Conservation (phyloP, 2,888 invertebrate genomes). For the Pardosa pseudoannulata region DNA sequence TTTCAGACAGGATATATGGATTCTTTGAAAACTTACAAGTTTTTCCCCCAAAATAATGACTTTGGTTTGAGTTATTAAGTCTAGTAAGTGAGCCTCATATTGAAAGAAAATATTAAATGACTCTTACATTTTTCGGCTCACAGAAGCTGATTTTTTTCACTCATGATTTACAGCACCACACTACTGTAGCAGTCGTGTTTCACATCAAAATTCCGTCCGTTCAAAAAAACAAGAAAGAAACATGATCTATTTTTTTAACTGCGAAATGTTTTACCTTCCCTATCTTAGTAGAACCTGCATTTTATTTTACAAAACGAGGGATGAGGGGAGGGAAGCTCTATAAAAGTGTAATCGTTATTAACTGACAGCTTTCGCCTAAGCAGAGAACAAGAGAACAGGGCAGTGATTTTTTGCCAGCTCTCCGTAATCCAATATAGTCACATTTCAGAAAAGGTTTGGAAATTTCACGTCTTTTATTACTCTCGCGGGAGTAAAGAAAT, state of each 20-base stretch:
- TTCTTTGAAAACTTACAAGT: too few relatives aligned
- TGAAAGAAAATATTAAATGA: too few relatives aligned
- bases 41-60: too few relatives aligned
- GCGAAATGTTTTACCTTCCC: not conserved
- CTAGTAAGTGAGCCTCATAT: too few relatives aligned
- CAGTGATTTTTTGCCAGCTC: slow-evolving; percentile 13
- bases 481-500: slow-evolving; percentile 44
- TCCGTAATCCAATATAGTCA: slow-evolving; percentile 57
- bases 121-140: too few relatives aligned
- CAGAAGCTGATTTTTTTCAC: too few relatives aligned
- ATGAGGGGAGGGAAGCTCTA: too few relatives aligned
- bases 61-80: too few relatives aligned
- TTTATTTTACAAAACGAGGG: slow-evolving; percentile 20
- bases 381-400: not conserved
- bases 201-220: slow-evolving; percentile 39
- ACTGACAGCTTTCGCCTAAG: slow-evolving; percentile 15
- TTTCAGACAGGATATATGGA: too few relatives aligned
- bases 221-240: not conserved
- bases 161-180: not conserved
- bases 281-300: not conserved
- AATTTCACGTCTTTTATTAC: slow-evolving; percentile 60
- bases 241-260: not conserved
- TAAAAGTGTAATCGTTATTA: slow-evolving; percentile 20
- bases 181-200: slow-evolving; percentile 37
- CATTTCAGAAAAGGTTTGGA: slow-evolving; percentile 7